Conservation (phyloP, 2,113 vertebrate genomes). For the Ramphastos sulfuratus region DNA sequence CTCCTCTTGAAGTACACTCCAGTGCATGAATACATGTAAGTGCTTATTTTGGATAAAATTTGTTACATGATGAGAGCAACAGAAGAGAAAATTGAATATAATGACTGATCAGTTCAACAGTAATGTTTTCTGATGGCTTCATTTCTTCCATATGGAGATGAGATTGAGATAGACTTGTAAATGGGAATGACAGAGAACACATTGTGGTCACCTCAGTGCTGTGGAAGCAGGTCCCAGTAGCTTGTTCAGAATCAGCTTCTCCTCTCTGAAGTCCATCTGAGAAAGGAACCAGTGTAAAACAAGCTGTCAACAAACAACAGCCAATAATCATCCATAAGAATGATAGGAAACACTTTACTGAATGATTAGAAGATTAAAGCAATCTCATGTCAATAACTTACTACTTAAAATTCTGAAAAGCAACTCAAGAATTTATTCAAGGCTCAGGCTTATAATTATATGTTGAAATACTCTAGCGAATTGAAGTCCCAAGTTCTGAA, state of each 20-base stretch:
- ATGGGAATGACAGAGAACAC: neutral
- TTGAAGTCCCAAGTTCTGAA: neutral
- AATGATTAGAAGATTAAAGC: neutral
- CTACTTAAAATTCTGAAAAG: neutral
- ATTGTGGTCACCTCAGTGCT: neutral
- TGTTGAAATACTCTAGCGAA: neutral
- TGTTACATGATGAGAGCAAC: neutral
- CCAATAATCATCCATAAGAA: neutral
- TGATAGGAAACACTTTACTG: rapidly evolving
- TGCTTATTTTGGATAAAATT: neutral
- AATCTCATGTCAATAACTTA: neutral
- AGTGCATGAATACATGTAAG: neutral
- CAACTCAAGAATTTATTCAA: neutral
- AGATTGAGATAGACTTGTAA: neutral
- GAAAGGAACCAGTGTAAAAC: neutral
- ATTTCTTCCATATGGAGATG: neutral
- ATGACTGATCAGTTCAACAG: neutral
- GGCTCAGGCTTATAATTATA: neutral
- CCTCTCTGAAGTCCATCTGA: neutral
- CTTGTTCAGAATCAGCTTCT: neutral
- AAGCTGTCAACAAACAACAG: neutral
- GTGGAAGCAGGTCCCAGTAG: neutral
- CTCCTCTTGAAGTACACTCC: neutral
- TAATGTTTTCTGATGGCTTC: slow-evolving; percentile 22
- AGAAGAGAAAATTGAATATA: slow-evolving; percentile 40